phyloP scores from a whole-genome alignment of 2,888 invertebrate genomes.

The Eudemis profundana region DNA sequence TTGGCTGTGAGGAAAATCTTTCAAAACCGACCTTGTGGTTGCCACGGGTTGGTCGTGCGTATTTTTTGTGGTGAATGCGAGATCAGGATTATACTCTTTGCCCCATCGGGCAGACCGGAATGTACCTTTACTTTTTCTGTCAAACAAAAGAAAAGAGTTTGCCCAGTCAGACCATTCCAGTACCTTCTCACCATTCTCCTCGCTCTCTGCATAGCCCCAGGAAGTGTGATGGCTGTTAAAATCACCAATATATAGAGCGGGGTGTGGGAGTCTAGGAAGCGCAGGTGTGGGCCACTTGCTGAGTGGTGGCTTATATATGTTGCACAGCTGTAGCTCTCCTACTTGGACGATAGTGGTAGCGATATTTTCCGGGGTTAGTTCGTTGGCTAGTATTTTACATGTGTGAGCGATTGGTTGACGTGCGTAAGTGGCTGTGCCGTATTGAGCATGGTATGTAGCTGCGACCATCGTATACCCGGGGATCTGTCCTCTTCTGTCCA shows the following conservation, averaged over 20 bases:
- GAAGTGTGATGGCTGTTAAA: not conserved
- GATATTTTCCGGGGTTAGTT: not conserved
- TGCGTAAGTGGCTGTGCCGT: not conserved
- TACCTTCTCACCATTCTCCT: not conserved
- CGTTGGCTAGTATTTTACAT: not conserved
- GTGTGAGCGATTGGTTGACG: not conserved
- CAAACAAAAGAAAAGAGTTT: not conserved
- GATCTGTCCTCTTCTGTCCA: not conserved
- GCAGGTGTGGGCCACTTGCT: not conserved
- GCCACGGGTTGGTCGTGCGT: not conserved
- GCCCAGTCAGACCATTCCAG: not conserved
- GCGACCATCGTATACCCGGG: not conserved
- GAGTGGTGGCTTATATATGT: not conserved
- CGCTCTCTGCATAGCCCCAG: not conserved
- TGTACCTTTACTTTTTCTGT: not conserved
- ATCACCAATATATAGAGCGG: not conserved
- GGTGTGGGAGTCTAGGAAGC: not conserved
- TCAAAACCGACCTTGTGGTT: not conserved
- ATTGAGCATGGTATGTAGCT: constrained; percentile 1
- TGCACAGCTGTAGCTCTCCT: not conserved
- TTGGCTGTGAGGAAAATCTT: not conserved
- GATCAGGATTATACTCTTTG: too few species aligned
- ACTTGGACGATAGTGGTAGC: too few species aligned
- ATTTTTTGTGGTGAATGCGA: not conserved
- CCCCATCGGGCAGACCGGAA: not conserved